Evolutionary conservation across 2,113 vertebrate genomes (phyloP).

Genomic region (Caloenas nicobarica): DNA sequence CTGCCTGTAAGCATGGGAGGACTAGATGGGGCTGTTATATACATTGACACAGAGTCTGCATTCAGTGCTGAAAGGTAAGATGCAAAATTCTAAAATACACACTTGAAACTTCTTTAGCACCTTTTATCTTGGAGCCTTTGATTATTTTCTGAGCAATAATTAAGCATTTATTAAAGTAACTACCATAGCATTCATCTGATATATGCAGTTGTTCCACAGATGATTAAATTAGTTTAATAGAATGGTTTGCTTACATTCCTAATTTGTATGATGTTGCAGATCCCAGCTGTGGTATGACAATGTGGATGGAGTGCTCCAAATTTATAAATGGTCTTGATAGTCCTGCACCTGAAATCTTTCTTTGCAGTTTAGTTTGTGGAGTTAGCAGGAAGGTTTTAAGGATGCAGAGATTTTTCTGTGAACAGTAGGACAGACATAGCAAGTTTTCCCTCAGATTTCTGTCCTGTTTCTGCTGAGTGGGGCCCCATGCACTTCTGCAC

Average conservation of each 20-base stretch:
- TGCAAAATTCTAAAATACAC: neutral
- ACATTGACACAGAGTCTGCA: constrained; percentile 84
- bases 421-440: neutral
- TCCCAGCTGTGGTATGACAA: neutral
- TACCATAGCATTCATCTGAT: neutral
- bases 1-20: constrained; percentile 81
- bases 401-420: neutral
- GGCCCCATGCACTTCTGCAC: neutral
- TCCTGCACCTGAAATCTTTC: neutral
- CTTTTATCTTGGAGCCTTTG: neutral
- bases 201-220: neutral
- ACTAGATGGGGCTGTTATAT: constrained; percentile 79
- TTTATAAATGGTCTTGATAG: neutral
- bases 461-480: neutral
- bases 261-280: neutral
- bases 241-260: neutral
- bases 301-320: neutral
- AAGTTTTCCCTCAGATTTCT: neutral
- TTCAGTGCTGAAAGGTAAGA: constrained; percentile 86
- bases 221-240: neutral
- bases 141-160: neutral
- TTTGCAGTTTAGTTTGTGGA: neutral
- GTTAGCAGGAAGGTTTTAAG: neutral
- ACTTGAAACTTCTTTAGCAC: neutral
- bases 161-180: neutral